A percentile compares a stretch with the other conserved stretches of the same genome.
Conservation (phyloP, 2,797 vertebrate species). For the Megalops cyprinoides region DNA sequence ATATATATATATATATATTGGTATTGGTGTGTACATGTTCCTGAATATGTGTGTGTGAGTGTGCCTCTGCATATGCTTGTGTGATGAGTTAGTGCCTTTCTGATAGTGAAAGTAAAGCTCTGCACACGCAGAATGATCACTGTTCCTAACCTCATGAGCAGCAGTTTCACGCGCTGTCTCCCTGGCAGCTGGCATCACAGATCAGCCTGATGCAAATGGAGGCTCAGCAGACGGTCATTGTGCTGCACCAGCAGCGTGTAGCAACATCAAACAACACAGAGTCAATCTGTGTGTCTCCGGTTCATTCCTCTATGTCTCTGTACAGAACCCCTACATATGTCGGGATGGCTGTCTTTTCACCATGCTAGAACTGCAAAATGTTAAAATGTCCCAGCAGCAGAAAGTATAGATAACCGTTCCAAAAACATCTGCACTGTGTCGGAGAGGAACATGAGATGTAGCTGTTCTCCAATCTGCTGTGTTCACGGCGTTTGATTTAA, state of each 20-base stretch:
- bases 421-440: background rate
- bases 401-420: background rate
- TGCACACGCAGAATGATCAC: background rate
- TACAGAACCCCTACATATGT: background rate
- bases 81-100: background rate
- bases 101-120: background rate
- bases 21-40: no score
- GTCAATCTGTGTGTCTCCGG: background rate
- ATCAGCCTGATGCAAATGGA: background rate
- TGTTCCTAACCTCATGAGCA: background rate
- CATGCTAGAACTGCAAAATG: background rate
- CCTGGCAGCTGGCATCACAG: background rate
- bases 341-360: background rate
- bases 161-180: slow-evolving; percentile 5
- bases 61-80: no score
- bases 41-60: background rate
- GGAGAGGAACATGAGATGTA: background rate
- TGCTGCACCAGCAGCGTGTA: background rate
- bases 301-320: slow-evolving; percentile 1
- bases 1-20: background rate
- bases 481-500: background rate
- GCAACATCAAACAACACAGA: background rate
- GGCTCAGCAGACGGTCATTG: background rate
- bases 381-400: background rate
- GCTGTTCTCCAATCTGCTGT: background rate